A percentile compares a stretch with the other conserved stretches of the same genome.
Evolutionary conservation across 2,797 vertebrate species (phyloP).

Genomic region (Poeciliopsis presidionis): DNA sequence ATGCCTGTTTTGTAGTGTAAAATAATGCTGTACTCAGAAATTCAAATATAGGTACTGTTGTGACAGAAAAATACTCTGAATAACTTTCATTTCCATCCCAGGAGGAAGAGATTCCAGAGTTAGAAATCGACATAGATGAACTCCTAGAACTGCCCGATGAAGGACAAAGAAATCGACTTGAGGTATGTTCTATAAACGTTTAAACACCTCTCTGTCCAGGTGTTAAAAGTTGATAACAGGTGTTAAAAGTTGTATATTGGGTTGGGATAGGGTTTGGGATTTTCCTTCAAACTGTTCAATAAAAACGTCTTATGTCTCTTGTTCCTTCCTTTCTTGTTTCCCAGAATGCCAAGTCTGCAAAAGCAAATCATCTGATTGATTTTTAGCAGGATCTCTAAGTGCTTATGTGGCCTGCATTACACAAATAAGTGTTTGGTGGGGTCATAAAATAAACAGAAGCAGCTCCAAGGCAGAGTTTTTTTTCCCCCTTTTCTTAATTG

Average conservation of each 20-base stretch:
- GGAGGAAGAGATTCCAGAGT: constrained; percentile 87
- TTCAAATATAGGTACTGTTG: neutral
- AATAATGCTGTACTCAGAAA: neutral
- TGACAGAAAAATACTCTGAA: constrained; percentile 2
- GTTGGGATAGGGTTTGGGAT: neutral
- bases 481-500: neutral
- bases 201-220: neutral
- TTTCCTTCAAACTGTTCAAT: neutral
- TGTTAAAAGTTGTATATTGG: neutral
- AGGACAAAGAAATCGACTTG: constrained; percentile 88
- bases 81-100: constrained; percentile 45
- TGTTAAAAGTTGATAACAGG: neutral
- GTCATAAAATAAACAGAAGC: neutral
- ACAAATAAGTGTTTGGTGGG: neutral
- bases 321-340: neutral
- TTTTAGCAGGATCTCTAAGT: neutral
- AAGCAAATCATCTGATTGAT: neutral
- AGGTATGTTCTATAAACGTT: constrained; percentile 74
- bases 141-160: constrained; percentile 91
- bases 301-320: neutral
- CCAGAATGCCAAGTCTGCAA: neutral
- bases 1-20: neutral
- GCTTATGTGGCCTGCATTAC: neutral
- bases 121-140: constrained; percentile 95
- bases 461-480: neutral